phyloP scores from a whole-genome alignment of 2,113 vertebrate species.

The Ceyx margarethae region DNA sequence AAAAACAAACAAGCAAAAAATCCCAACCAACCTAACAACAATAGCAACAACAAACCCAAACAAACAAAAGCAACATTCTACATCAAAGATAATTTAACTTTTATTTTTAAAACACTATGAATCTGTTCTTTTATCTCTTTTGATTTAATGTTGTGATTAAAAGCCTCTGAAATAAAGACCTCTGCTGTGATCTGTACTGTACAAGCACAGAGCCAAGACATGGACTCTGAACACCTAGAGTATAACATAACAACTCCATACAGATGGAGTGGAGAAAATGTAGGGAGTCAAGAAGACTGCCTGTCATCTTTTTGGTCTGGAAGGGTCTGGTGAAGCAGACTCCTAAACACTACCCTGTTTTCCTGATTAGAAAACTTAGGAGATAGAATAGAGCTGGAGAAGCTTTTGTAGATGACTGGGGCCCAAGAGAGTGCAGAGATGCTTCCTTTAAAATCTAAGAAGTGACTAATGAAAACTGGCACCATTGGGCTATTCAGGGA shows the following conservation, averaged over 20 bases:
- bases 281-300: accelerated
- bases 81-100: not conserved
- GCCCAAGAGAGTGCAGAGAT: not conserved
- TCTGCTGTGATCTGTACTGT: not conserved
- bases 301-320: not conserved
- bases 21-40: too few species aligned
- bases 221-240: not conserved
- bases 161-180: not conserved
- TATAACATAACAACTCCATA: not conserved
- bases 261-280: not conserved
- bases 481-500: not conserved
- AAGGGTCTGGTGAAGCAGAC: accelerated
- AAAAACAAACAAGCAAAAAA: not conserved
- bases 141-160: not conserved
- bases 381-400: accelerated
- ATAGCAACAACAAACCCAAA: not conserved
- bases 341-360: not conserved
- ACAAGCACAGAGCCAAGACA: not conserved
- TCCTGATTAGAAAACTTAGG: not conserved
- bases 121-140: not conserved
- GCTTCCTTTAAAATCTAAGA: constrained; percentile 8
- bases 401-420: not conserved
- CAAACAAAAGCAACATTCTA: not conserved
- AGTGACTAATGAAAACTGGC: constrained; percentile 33
- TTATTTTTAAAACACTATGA: not conserved